Percentiles rank a stretch among this genome's conserved stretches.
These are phyloP conservation scores for Nephila pilipes DNA, from an alignment of 1,140 invertebrate genomes.

Conservation along the genomic window DNA sequence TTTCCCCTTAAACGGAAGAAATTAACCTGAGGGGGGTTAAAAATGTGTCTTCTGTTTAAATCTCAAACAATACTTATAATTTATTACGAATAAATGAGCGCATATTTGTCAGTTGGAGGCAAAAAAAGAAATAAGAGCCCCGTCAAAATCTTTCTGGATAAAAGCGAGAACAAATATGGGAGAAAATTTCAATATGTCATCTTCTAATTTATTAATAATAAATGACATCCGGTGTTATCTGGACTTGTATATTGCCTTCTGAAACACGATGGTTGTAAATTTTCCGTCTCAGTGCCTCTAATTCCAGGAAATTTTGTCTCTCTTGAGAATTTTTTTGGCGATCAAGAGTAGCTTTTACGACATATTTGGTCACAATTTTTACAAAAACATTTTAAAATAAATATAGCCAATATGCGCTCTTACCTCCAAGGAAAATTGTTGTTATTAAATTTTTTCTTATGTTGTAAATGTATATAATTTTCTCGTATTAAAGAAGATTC, in stretches of 20 bases:
- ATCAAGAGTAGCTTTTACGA: not conserved
- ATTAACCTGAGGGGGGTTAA: not conserved
- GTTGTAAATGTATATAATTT: no score
- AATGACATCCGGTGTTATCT: constrained; percentile 17
- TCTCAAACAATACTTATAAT: not conserved
- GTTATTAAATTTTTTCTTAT: no score
- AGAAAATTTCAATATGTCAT: constrained; percentile 26
- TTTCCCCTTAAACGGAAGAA: not conserved
- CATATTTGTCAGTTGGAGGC: constrained; percentile 20
- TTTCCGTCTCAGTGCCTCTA: not conserved
- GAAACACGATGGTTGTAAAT: constrained; percentile 28
- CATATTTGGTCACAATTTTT: not conserved
- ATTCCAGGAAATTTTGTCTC: not conserved
- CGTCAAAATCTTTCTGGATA: not conserved
- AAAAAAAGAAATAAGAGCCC: constrained; percentile 4
- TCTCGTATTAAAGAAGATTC: no score
- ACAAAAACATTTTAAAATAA: no score
- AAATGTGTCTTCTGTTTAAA: not conserved
- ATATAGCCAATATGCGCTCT: no score
- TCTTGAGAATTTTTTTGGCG: not conserved
- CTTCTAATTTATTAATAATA: constrained; percentile 36
- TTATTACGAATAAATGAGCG: not conserved
- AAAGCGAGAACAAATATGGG: constrained; percentile 2
- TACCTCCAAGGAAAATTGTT: no score
- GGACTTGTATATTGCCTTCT: constrained; percentile 10